These are phyloP conservation scores for Hartigia nigra DNA, from an alignment of 2,888 invertebrate species.

Conservation along the genomic window DNA sequence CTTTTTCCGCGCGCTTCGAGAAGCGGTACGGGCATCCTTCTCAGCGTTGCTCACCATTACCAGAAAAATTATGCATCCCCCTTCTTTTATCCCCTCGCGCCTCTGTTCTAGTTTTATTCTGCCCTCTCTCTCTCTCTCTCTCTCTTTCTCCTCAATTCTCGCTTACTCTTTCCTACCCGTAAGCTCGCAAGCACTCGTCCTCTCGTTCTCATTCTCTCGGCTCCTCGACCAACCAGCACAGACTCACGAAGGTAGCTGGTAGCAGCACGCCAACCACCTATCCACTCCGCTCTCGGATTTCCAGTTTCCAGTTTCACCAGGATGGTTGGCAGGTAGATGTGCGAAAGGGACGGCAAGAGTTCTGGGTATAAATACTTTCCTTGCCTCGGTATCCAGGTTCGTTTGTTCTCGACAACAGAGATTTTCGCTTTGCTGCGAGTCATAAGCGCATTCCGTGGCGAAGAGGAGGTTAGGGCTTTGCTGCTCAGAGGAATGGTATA, in stretches of 20 bases:
- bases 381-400: conserved; percentile 27
- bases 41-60: conserved; percentile 12
- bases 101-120: conserved; percentile 1
- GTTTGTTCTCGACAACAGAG: conserved; percentile 32
- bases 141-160: conserved; percentile 12
- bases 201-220: conserved; percentile 5
- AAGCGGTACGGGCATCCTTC: conserved; percentile 13
- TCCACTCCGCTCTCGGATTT: background rate
- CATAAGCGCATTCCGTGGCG: conserved; percentile 31
- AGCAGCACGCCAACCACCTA: background rate
- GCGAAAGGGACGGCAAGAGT: background rate
- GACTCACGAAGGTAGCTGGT: background rate
- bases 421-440: conserved; percentile 35
- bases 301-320: background rate
- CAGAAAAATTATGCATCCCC: conserved; percentile 28
- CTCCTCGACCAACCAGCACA: background rate
- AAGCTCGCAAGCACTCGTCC: background rate
- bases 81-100: background rate
- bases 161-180: conserved; percentile 1
- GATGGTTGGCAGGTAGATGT: background rate
- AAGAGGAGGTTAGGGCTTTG: background rate
- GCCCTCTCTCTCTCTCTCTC: conserved; percentile 6
- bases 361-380: conserved; percentile 32
- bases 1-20: conserved; percentile 16
- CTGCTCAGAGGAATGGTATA: background rate